A percentile compares a stretch with the other conserved stretches of the same genome.
These are phyloP conservation scores for Fregata magnificens DNA, from an alignment of 2,113 vertebrate genomes.

Conservation along the genomic window DNA sequence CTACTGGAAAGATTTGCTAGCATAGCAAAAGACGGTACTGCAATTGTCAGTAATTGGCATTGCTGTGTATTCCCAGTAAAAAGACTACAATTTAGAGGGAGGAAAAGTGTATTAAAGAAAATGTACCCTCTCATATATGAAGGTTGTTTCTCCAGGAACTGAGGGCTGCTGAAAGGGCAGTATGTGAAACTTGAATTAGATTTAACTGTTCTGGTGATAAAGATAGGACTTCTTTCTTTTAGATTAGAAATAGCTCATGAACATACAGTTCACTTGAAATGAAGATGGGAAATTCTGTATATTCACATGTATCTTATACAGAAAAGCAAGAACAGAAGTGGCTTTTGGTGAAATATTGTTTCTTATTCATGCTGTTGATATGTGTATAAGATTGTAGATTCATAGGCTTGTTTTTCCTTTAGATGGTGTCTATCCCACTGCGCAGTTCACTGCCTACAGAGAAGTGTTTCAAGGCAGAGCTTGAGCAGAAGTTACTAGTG, in stretches of 20 bases:
- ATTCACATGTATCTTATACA: background rate
- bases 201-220: background rate
- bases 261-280: background rate
- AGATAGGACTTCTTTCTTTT: background rate
- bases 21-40: background rate
- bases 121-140: background rate
- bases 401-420: background rate
- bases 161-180: background rate
- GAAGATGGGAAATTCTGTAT: background rate
- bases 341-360: background rate
- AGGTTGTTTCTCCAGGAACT: background rate
- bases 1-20: background rate
- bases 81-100: background rate
- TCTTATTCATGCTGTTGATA: background rate
- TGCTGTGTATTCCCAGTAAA: background rate
- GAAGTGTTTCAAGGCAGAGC: background rate
- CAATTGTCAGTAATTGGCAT: background rate
- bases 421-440: background rate
- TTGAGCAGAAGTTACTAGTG: background rate
- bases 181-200: background rate
- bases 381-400: background rate
- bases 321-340: background rate
- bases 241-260: background rate
- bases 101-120: background rate
- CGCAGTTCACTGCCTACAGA: background rate